These are phyloP conservation scores for Pseudococcus jackbeardsleyi DNA, from an alignment of 2,888 invertebrate genomes.

Conservation along the genomic window DNA sequence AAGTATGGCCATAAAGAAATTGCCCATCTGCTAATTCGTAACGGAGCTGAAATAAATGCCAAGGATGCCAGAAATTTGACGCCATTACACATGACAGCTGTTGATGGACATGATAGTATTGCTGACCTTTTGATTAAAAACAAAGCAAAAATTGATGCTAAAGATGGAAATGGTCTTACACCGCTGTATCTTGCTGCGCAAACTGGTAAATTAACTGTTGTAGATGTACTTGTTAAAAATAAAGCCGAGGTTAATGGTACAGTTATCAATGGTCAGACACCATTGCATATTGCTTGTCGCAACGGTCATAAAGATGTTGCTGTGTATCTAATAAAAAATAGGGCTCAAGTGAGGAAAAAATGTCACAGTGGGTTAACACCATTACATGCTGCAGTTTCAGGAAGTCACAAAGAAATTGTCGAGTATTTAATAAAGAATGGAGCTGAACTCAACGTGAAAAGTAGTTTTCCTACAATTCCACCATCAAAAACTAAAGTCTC, in stretches of 20 bases:
- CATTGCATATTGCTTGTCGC: not conserved
- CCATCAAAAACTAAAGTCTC: not conserved
- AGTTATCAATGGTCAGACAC: not conserved
- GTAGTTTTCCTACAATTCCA: too few relatives aligned
- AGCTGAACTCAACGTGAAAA: too few relatives aligned
- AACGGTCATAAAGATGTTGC: not conserved
- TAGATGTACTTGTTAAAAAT: not conserved
- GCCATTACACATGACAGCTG: not conserved
- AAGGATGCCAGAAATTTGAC: not conserved
- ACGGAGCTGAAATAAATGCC: not conserved
- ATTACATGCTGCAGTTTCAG: not conserved
- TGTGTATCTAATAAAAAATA: not conserved
- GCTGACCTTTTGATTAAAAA: not conserved
- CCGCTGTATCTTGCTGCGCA: not conserved
- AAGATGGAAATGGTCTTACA: not conserved
- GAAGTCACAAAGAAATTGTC: not conserved
- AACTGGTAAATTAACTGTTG: not conserved
- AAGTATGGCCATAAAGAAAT: not conserved
- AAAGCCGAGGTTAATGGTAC: not conserved
- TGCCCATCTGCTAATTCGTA: not conserved
- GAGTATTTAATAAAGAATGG: not conserved
- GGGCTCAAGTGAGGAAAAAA: not conserved
- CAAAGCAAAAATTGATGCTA: not conserved
- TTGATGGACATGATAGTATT: not conserved
- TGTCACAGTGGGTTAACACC: not conserved